A percentile compares a stretch with the other conserved stretches of the same genome.
Conservation (phyloP, 2,113 vertebrate species). For the Carassius auratus region DNA sequence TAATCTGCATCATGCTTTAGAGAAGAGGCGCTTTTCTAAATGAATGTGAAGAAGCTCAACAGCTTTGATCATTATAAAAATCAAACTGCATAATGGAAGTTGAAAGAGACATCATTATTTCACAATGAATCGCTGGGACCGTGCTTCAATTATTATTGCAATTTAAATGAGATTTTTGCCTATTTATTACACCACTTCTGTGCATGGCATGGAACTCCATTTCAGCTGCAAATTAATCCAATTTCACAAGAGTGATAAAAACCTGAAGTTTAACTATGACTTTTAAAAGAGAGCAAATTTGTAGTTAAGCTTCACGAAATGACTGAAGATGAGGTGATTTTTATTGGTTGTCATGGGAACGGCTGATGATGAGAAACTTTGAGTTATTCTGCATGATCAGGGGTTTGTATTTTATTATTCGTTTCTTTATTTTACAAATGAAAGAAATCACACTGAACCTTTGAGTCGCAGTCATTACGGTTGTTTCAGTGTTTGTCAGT, state of each 20-base stretch:
- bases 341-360: constrained; percentile 10
- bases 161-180: constrained; percentile 34
- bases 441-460: too few relatives aligned
- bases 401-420: too few relatives aligned
- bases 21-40: not conserved
- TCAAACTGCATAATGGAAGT: constrained; percentile 56
- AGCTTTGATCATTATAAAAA: constrained; percentile 49
- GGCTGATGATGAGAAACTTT: not conserved
- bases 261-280: constrained; percentile 24
- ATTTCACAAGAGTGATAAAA: constrained; percentile 39
- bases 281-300: constrained; percentile 32
- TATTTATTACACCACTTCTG: constrained; percentile 35
- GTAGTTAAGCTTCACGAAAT: constrained; percentile 15
- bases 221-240: constrained; percentile 39
- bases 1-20: not conserved
- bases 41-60: constrained; percentile 49
- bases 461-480: too few relatives aligned
- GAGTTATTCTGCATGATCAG: not conserved
- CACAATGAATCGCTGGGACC: constrained; percentile 19
- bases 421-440: too few relatives aligned
- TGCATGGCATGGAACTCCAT: constrained; percentile 31
- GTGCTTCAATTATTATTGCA: constrained; percentile 31
- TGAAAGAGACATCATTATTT: constrained; percentile 45
- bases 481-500: too few relatives aligned
- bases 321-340: constrained; percentile 16